Percentiles rank a stretch among this genome's conserved stretches.
Conservation (phyloP, 2,888 invertebrate genomes). For the Cephus pygmeus region DNA sequence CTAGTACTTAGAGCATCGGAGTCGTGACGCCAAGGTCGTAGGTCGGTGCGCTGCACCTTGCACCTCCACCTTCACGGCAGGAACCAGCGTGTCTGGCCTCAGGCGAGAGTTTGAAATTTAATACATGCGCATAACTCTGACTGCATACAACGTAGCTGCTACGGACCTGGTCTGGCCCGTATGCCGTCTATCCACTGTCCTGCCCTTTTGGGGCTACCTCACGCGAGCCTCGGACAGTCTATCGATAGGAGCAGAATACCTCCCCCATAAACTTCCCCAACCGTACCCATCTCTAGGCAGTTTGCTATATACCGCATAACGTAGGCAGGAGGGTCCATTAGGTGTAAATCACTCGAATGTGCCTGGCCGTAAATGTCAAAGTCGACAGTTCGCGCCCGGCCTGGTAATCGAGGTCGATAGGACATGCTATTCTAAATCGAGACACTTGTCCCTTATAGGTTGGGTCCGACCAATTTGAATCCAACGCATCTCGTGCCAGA, state of each 20-base stretch:
- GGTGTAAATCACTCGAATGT: slow-evolving; percentile 2
- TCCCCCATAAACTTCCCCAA: not conserved
- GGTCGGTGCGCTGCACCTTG: slow-evolving; percentile 60
- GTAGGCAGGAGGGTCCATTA: not conserved
- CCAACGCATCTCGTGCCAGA: not conserved
- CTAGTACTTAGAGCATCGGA: slow-evolving; percentile 25
- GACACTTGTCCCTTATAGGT: not conserved
- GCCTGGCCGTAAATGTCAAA: not conserved
- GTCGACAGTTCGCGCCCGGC: slow-evolving; percentile 2
- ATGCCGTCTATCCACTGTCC: slow-evolving; percentile 7
- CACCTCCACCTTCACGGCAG: slow-evolving; percentile 50
- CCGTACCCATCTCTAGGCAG: not conserved
- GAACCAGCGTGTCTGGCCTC: slow-evolving; percentile 51
- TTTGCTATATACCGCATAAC: not conserved
- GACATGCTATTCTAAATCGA: slow-evolving; percentile 6
- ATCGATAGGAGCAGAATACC: not conserved
- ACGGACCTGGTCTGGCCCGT: not conserved
- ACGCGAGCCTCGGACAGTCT: not conserved
- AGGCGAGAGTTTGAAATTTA: slow-evolving; percentile 57
- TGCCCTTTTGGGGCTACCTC: slow-evolving; percentile 13
- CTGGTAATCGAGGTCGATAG: slow-evolving; percentile 22
- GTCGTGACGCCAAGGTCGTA: slow-evolving; percentile 61
- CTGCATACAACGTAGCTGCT: slow-evolving; percentile 4
- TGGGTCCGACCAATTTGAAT: not conserved
- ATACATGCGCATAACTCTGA: slow-evolving; percentile 50